Evolutionary conservation across 2,113 vertebrate genomes (phyloP).

Genomic region (Falco punctatus): DNA sequence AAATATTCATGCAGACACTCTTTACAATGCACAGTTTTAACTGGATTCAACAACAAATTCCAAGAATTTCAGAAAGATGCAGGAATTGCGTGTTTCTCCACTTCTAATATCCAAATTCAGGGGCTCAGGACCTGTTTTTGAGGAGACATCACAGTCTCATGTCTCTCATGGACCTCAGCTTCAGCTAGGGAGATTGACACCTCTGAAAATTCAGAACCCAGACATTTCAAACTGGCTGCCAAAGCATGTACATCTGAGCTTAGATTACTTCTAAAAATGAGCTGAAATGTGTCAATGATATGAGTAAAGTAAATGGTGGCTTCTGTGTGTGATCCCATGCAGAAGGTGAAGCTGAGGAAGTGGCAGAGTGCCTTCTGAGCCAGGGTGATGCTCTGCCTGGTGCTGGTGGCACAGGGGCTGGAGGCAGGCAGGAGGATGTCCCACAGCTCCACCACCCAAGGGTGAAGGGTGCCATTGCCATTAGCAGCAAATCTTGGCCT

Average conservation of each 20-base stretch:
- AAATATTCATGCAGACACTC: not conserved
- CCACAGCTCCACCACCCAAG: not conserved
- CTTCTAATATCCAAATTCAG: not conserved
- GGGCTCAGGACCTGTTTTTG: not conserved
- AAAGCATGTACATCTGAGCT: not conserved
- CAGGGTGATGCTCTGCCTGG: not conserved
- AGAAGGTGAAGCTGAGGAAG: not conserved
- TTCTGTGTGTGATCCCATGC: not conserved
- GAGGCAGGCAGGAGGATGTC: rapidly evolving
- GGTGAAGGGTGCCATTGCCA: not conserved
- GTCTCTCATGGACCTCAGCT: not conserved
- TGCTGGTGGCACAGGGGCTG: not conserved
- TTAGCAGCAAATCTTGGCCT: not conserved
- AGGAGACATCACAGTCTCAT: not conserved
- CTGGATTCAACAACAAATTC: not conserved
- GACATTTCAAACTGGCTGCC: not conserved
- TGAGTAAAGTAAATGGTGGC: not conserved
- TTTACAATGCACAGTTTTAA: slow-evolving; percentile 7
- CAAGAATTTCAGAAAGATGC: not conserved
- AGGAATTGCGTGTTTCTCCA: not conserved
- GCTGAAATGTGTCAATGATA: not conserved
- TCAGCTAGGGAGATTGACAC: not conserved
- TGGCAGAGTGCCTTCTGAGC: rapidly evolving
- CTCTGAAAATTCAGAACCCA: slow-evolving; percentile 9
- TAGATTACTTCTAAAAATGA: not conserved